Conservation (phyloP, 2,888 invertebrate species). For the Eupeodes latifasciatus region DNA sequence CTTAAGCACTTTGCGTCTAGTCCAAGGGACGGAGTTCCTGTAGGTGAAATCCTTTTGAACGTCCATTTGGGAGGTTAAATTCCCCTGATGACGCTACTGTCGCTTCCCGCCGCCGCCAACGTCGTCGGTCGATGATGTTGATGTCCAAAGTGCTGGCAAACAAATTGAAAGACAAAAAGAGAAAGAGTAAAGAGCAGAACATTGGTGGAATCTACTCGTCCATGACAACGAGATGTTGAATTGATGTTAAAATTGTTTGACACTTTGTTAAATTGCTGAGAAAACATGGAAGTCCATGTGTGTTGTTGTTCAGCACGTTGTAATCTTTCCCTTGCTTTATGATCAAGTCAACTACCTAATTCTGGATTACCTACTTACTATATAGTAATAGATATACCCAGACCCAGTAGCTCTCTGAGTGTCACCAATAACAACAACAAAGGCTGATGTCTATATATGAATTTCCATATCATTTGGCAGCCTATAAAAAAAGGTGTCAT, state of each 20-base stretch:
- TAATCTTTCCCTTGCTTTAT: slow-evolving; percentile 70
- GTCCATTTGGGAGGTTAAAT: slow-evolving; percentile 66
- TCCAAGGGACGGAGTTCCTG: slow-evolving; percentile 44
- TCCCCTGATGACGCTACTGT: slow-evolving; percentile 22
- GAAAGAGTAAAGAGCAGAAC: slow-evolving; percentile 31
- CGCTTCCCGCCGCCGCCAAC: neutral
- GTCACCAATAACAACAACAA: slow-evolving; percentile 49
- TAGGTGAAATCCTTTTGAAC: slow-evolving; percentile 70
- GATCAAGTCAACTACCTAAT: slow-evolving; percentile 71
- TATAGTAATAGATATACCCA: too few species aligned
- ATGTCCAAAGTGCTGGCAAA: slow-evolving; percentile 45
- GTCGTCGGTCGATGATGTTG: neutral
- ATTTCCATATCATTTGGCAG: slow-evolving; percentile 76
- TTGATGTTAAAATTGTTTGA: slow-evolving; percentile 76
- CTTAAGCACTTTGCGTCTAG: slow-evolving; percentile 61
- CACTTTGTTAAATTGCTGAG: slow-evolving; percentile 76
- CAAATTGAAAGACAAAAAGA: slow-evolving; percentile 44
- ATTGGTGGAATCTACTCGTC: slow-evolving; percentile 59
- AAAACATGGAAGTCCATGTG: slow-evolving; percentile 73
- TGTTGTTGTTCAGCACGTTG: slow-evolving; percentile 74
- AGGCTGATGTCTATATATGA: slow-evolving; percentile 53
- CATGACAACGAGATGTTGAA: slow-evolving; percentile 73
- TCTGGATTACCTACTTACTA: slow-evolving; percentile 58
- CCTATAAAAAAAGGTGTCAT: slow-evolving; percentile 73
- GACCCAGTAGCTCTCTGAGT: slow-evolving; percentile 40